Conservation (phyloP, 2,113 vertebrate species). For the Acrocephalus arundinaceus region DNA sequence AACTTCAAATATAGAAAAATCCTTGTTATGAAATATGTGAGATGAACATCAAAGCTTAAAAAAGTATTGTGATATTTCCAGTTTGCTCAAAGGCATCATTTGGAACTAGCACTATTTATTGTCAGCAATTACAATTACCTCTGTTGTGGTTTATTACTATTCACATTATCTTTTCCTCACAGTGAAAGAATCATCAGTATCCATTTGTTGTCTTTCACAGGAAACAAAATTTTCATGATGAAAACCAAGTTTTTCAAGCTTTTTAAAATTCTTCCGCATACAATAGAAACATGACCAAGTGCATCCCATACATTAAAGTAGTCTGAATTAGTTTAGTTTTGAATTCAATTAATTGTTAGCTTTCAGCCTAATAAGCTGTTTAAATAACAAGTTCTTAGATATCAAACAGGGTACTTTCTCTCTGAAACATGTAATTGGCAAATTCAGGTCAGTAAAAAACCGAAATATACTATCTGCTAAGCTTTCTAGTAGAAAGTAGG, state of each 20-base stretch:
- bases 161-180: neutral
- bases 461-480: neutral
- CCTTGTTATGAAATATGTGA: neutral
- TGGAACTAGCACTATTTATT: neutral
- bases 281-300: neutral
- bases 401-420: neutral
- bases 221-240: neutral
- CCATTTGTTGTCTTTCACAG: neutral
- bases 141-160: neutral
- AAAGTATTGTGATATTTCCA: neutral
- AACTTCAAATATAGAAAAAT: neutral
- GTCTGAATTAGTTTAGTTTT: neutral
- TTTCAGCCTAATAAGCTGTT: constrained; percentile 9
- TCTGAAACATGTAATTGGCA: neutral
- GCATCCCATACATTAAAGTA: neutral
- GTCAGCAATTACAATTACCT: neutral
- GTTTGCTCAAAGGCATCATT: neutral
- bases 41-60: neutral
- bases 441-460: neutral
- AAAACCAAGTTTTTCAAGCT: neutral
- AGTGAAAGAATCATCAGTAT: neutral
- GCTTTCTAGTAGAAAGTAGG: neutral
- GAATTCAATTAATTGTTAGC: neutral
- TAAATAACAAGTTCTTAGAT: neutral
- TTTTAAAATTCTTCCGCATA: neutral